Conservation (phyloP, 2,888 invertebrate genomes). For the Cataglyphis altisquamis region DNA sequence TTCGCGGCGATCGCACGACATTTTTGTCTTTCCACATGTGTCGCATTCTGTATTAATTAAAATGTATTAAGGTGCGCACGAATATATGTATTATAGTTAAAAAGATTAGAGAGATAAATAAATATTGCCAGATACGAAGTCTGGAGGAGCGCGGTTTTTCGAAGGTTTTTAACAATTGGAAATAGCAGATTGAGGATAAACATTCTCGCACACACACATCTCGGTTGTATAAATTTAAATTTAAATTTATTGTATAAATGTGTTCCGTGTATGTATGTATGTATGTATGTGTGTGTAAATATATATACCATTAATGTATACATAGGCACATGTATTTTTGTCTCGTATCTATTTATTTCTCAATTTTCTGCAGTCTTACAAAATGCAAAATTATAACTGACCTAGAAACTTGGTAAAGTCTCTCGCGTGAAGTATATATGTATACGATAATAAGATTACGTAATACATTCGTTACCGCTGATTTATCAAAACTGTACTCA, state of each 20-base stretch:
- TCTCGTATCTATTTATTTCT: background rate
- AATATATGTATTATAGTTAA: background rate
- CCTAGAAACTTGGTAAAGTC: constrained; percentile 4
- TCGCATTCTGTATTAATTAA: constrained; percentile 2
- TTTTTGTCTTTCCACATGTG: background rate
- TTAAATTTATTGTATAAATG: constrained; percentile 4
- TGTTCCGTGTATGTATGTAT: background rate
- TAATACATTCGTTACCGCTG: background rate
- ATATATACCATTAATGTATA: background rate
- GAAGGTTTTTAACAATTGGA: background rate
- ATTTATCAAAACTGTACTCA: constrained; percentile 16
- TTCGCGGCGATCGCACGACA: background rate
- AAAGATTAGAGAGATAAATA: background rate
- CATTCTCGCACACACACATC: background rate
- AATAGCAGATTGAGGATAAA: background rate
- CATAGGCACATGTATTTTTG: constrained; percentile 1
- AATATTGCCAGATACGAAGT: background rate
- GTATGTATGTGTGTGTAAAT: background rate
- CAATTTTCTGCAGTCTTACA: background rate
- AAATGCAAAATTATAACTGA: constrained; percentile 1
- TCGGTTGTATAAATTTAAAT: background rate
- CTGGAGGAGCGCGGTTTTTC: background rate
- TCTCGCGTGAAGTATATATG: background rate
- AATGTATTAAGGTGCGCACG: background rate
- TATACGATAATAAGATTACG: background rate